Percentiles rank a stretch among this genome's conserved stretches.
These are phyloP conservation scores for Acipenser transmontanus DNA, from an alignment of 2,797 vertebrate species.

Conservation along the genomic window DNA sequence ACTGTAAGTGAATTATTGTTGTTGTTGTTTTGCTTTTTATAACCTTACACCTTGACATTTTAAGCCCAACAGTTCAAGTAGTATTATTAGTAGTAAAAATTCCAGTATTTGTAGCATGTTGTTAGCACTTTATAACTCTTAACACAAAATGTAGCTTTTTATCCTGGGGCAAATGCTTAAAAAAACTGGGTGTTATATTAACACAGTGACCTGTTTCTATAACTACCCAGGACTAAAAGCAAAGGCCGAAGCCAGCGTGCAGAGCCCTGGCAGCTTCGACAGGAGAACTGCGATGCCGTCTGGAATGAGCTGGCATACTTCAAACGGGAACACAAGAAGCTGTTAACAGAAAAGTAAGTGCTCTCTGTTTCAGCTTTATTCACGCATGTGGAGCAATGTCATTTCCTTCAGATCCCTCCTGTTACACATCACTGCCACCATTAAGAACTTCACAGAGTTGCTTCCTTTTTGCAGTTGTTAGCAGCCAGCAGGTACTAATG, in stretches of 20 bases:
- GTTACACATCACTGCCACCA: constrained; percentile 26
- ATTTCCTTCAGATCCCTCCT: neutral
- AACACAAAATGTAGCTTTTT: no score
- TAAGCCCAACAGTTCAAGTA: no score
- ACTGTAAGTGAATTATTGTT: no score
- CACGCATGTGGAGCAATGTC: constrained; percentile 25
- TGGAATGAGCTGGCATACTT: constrained; percentile 82
- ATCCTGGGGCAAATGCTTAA: no score
- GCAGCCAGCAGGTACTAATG: constrained; percentile 41
- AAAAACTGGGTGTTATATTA: no score
- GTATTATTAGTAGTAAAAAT: no score
- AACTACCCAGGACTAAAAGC: constrained; percentile 46
- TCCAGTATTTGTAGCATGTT: no score
- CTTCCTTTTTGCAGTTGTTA: constrained; percentile 34
- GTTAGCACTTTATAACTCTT: no score
- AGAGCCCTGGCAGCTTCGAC: constrained; percentile 59
- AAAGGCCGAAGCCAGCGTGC: constrained; percentile 42
- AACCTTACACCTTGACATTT: no score
- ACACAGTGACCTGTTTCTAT: constrained; percentile 9
- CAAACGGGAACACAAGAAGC: constrained; percentile 72
- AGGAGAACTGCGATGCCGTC: constrained; percentile 74
- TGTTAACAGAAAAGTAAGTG: constrained; percentile 78
- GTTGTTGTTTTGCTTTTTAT: no score
- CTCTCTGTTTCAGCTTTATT: constrained; percentile 25
- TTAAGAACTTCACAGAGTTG: constrained; percentile 42